Percentiles rank a stretch among this genome's conserved stretches.
Evolutionary conservation across 1,140 invertebrate species (phyloP).

Genomic region (Amyelois transitella): DNA sequence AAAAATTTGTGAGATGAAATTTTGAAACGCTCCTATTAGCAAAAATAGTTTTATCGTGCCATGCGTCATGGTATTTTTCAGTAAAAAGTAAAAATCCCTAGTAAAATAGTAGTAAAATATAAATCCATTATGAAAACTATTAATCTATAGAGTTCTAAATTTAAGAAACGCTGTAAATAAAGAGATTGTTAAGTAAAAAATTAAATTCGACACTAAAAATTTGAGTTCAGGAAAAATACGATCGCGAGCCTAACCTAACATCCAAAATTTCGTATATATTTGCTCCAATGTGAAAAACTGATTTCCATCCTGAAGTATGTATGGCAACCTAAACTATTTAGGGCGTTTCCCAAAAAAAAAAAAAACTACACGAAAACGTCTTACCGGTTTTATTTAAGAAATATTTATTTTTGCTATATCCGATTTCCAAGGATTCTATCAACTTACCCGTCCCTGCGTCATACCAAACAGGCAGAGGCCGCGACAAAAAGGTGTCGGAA

Average conservation of each 20-base stretch:
- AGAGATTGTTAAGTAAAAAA: too few species aligned
- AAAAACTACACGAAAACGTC: not conserved
- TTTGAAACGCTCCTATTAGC: too few species aligned
- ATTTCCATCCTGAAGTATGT: too few species aligned
- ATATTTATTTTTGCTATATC: not conserved
- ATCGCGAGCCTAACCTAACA: not conserved
- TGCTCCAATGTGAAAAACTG: not conserved
- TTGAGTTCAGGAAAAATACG: not conserved
- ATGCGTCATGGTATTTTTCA: too few species aligned
- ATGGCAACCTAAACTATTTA: not conserved
- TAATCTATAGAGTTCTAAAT: too few species aligned
- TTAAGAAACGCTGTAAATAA: too few species aligned
- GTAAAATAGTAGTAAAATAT: too few species aligned
- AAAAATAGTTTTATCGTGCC: too few species aligned
- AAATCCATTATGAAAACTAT: too few species aligned
- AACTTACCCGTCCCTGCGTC: not conserved
- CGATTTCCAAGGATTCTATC: not conserved
- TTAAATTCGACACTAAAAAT: too few species aligned
- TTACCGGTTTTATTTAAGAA: not conserved
- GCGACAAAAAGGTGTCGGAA: constrained; percentile 28
- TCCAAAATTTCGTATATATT: not conserved
- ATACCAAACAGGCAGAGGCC: not conserved
- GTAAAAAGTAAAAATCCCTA: too few species aligned
- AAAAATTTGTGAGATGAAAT: not conserved
- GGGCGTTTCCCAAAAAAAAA: not conserved